These are phyloP conservation scores for Pteronura brasiliensis DNA, from an alignment of 2,113 vertebrate genomes.

Conservation along the genomic window DNA sequence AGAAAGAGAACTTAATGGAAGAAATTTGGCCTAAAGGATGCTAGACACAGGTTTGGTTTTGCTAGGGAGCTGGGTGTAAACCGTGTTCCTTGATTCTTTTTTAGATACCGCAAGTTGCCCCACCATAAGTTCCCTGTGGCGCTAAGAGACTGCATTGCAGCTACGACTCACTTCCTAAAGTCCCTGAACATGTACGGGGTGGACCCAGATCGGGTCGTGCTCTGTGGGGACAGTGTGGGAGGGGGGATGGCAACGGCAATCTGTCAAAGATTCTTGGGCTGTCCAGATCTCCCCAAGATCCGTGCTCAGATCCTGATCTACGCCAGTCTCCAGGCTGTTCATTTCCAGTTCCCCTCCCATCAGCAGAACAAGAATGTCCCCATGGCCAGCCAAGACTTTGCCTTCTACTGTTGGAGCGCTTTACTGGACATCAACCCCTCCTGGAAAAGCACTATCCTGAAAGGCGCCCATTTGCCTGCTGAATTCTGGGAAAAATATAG, in stretches of 20 bases:
- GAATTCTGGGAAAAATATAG: constrained; percentile 80
- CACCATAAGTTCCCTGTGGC: constrained; percentile 83
- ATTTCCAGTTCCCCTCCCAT: constrained; percentile 90
- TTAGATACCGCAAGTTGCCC: constrained; percentile 88
- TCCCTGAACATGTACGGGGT: constrained; percentile 81
- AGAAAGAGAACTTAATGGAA: neutral
- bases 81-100: neutral
- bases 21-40: neutral
- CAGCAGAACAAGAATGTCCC: constrained; percentile 87
- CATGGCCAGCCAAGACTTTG: constrained; percentile 77
- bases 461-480: constrained; percentile 82
- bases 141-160: constrained; percentile 83
- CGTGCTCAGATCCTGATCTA: constrained; percentile 91
- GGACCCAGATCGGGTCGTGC: constrained; percentile 80
- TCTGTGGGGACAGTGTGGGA: constrained; percentile 89
- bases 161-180: constrained; percentile 87
- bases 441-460: constrained; percentile 78
- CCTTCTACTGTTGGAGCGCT: constrained; percentile 78
- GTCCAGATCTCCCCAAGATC: constrained; percentile 80
- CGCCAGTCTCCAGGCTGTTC: constrained; percentile 83
- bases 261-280: constrained; percentile 83
- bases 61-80: accelerated
- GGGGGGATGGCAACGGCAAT: constrained; percentile 83
- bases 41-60: neutral
- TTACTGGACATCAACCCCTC: constrained; percentile 80